Conservation (phyloP, 2,888 invertebrate species). For the Sesia bembeciformis region DNA sequence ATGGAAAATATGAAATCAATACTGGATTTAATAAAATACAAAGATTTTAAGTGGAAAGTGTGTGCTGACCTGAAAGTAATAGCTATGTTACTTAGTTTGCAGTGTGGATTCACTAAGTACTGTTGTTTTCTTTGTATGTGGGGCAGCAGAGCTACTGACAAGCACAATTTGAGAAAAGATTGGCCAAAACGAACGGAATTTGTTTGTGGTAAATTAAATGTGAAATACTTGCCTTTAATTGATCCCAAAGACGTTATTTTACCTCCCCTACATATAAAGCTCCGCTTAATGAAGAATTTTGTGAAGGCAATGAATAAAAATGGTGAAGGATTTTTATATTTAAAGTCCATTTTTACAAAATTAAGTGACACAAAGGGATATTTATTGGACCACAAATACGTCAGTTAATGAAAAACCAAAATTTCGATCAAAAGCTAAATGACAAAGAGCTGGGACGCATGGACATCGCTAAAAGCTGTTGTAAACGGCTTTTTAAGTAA, state of each 20-base stretch:
- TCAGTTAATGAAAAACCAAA: background rate
- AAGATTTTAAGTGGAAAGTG: conserved; percentile 3
- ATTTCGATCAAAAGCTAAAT: conserved; percentile 4
- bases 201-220: conserved; percentile 2
- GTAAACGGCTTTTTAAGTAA: conserved; percentile 4
- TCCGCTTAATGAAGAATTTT: conserved; percentile 1
- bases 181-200: conserved; percentile 3
- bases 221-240: conserved; percentile 1
- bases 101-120: conserved; percentile 6
- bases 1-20: conserved; percentile 2
- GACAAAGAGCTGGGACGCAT: background rate
- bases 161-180: conserved; percentile 3
- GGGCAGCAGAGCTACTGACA: conserved; percentile 4
- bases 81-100: conserved; percentile 3
- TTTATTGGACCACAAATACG: conserved; percentile 6
- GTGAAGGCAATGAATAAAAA: conserved; percentile 1
- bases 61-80: no score
- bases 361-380: conserved; percentile 4
- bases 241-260: conserved; percentile 3
- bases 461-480: conserved; percentile 2
- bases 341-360: conserved; percentile 1
- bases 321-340: conserved; percentile 2
- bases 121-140: conserved; percentile 5
- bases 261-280: conserved; percentile 3
- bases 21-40: conserved; percentile 1